phyloP scores from a whole-genome alignment of 2,113 vertebrate species.

The Paramisgurnus dabryanus region DNA sequence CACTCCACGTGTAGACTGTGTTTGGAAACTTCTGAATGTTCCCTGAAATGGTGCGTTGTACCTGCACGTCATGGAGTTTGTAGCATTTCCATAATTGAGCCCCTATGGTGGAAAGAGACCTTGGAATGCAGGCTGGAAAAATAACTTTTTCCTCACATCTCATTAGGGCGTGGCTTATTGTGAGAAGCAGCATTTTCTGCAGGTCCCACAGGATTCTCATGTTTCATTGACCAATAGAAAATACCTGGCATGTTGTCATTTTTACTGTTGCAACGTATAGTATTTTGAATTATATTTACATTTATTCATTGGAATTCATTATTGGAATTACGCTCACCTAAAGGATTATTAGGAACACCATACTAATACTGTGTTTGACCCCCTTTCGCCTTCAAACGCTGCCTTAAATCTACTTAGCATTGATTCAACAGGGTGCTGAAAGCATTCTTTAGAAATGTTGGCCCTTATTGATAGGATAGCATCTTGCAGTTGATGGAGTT shows the following conservation, averaged over 20 bases:
- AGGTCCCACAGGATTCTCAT: constrained; percentile 2
- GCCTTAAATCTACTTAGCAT: no score
- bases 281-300: neutral
- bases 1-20: neutral
- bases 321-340: no score
- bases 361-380: no score
- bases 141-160: constrained; percentile 58
- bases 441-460: no score
- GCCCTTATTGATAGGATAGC: no score
- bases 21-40: constrained; percentile 45
- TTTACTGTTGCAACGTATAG: neutral
- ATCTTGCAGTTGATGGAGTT: no score
- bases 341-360: no score
- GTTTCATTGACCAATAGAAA: neutral
- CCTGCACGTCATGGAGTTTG: constrained; percentile 66
- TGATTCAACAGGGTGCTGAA: no score
- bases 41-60: constrained; percentile 59
- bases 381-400: no score
- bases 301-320: neutral
- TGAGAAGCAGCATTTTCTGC: constrained; percentile 47
- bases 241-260: neutral
- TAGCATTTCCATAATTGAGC: constrained; percentile 71
- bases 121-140: constrained; percentile 66
- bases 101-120: constrained; percentile 71
- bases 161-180: constrained; percentile 60